Evolutionary conservation across 2,888 invertebrate species (phyloP), one percentile per base, ranked within the genome.

Genomic region (Ophraella communa): DNA sequence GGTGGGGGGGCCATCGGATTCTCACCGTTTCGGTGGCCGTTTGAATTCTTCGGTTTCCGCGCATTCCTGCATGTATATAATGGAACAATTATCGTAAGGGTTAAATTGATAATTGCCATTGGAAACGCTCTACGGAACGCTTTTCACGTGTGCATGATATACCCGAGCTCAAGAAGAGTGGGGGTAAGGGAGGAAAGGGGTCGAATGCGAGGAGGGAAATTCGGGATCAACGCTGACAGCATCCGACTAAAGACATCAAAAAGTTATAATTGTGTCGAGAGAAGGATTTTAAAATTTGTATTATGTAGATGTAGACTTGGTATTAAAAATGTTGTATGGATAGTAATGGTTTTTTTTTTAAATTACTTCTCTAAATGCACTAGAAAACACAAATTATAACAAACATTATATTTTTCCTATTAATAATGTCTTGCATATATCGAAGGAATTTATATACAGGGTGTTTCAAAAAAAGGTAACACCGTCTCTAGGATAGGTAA

Each of bases 31-130:
- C 61, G 49, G 62, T 56, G 51, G 55, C 71, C 64, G 66, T 66
- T 68, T 65, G 59, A 59, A 68, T 69, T 67, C 67, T 68, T 71
- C 64, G 71, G 65, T 66, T 68, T 65, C 66, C 66, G 68, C 68
- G 68, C 68, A 68, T 64, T 68, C 62, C 62, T 45, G 63, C 20
- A 14, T 17, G 49, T 1, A 59, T 54, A 63, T 63, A 63, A 66
- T 66, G 63, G 62, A 54, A 55, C 66, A 61, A 66, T 68, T 66
- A n/a, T n/a, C n/a, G 68, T 58, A 47, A 68, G 66, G 68, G 68
- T 66, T 66, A 66, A 68, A 66, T 64, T 66, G 68, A 64, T 68
- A 59, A 68, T 68, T 62, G 56, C 58, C 47, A 62, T 62, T 65
- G 62, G 65, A 54, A 55, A 62, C 57, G 57, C 20, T 42, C 24